Conservation (phyloP, 64 coral and sea anemone species). For the Catalaphyllia jardinei region DNA sequence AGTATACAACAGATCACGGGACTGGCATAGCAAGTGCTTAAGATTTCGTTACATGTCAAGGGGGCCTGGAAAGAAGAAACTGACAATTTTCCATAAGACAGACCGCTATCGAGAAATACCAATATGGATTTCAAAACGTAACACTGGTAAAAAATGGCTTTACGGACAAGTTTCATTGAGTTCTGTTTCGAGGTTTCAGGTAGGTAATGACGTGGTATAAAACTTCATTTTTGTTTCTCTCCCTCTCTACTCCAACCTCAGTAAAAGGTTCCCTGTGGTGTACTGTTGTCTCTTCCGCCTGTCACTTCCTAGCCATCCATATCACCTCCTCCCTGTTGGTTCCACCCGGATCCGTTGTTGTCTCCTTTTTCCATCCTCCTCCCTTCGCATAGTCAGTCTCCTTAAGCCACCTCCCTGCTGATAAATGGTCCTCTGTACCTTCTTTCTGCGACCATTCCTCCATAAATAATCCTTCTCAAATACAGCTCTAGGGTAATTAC, state of each 20-base stretch:
- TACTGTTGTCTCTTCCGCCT: not conserved
- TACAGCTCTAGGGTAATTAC: no score
- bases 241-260: not conserved
- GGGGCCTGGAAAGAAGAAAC: not conserved
- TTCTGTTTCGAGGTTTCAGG: slow-evolving; percentile 10
- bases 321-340: no score
- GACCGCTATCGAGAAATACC: not conserved
- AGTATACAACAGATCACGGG: slow-evolving; percentile 15
- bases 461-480: no score
- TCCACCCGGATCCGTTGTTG: no score
- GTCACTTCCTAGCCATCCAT: no score
- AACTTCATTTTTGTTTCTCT: not conserved
- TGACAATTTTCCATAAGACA: slow-evolving; percentile 11
- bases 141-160: not conserved
- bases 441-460: no score
- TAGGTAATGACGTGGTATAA: not conserved
- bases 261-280: no score
- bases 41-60: slow-evolving; percentile 18
- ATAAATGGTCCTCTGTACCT: not conserved
- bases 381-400: no score
- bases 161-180: slow-evolving; percentile 12
- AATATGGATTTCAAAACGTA: not conserved
- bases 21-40: slow-evolving; percentile 6
- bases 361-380: no score
- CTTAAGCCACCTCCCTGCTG: no score